Base-by-base conservation (phyloP, 2,113 vertebrate genomes). In the Cinclus cinclus region DNA sequence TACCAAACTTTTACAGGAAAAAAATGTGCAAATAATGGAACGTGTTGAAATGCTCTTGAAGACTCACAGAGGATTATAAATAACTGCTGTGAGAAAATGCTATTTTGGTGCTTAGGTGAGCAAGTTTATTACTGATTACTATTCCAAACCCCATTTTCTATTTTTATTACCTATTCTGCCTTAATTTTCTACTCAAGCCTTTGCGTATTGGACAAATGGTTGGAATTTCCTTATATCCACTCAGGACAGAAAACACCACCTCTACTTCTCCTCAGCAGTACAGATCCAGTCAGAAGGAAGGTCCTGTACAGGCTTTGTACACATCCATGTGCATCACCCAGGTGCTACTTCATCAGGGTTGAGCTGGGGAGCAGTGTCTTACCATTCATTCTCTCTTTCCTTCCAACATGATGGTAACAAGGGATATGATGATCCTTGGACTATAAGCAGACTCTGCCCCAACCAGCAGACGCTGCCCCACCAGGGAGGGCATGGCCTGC, bases 381-480 rank as follows among this genome's bases (percentile, higher is more conserved):
- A 18, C 0, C 2, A 16, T 14, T 63, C 0, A 21, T 53, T 55
- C 5, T 80, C 30, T 47, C n/a, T 70, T 35, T 86, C 16, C 6
- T 58, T 83, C 44, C 15, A 37, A 53, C 37, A 58, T 46, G 24
- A 28, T 1, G 3, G 9, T 31, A 53, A 37, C 31, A 59, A 63
- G 8, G 9, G 20, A 7, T 53, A 16, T 53, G 56, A 27, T 53
- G 42, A 25, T 52, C 33, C 50, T 42, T 47, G 18, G 15, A 12
- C 16, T 83, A 6, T 3, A 52, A 71, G 42, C n/a, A 70, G 56
- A 21, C 35, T 50, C 81, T 74, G 15, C 10, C 28, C 68, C 19
- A 12, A 13, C 9, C 2, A 2, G 9, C 17, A 24, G 24, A 16
- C 0, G 1, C 14, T 64, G 12, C 7, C 60, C 21, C 3, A 4